Percentiles rank a stretch among this genome's conserved stretches.
Conservation (phyloP, 2,888 invertebrate species). For the Macroteleia sp. region DNA sequence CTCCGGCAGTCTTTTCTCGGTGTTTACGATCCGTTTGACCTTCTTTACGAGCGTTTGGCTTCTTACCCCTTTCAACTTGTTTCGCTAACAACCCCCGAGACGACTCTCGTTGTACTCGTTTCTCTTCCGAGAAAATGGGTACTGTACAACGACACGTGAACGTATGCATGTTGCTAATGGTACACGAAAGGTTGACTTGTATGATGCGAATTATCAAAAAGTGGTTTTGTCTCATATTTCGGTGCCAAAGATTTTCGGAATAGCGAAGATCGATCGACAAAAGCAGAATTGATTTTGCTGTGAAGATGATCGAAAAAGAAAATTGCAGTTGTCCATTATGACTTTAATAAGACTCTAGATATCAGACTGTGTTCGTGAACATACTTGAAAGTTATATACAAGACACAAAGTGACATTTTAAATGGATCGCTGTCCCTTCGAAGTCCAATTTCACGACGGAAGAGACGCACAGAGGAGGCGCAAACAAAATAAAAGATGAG, state of each 20-base stretch:
- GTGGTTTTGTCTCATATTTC: too few species aligned
- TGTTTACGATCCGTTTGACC: conserved; percentile 79
- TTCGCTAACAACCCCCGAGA: conserved; percentile 75
- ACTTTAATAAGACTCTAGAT: conserved; percentile 7
- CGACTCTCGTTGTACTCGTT: conserved; percentile 57
- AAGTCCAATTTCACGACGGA: conserved; percentile 28
- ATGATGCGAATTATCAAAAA: too few species aligned
- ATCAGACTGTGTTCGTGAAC: conserved; percentile 2
- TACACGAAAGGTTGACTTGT: conserved; percentile 5
- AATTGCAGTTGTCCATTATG: conserved; percentile 14
- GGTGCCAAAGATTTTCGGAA: too few species aligned
- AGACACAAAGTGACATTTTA: conserved; percentile 32
- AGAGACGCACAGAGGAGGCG: neutral
- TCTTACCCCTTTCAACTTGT: conserved; percentile 76
- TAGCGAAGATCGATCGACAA: too few species aligned
- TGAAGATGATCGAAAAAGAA: neutral
- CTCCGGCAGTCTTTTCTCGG: conserved; percentile 69
- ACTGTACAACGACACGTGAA: conserved; percentile 35
- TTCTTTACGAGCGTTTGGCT: conserved; percentile 79
- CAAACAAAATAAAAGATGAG: conserved; percentile 15
- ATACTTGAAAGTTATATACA: conserved; percentile 3
- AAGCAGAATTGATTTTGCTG: neutral
- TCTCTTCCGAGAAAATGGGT: conserved; percentile 44
- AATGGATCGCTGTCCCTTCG: conserved; percentile 34
- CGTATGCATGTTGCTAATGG: conserved; percentile 33